Evolutionary conservation across 2,888 invertebrate genomes (phyloP).

Genomic region (Hirtodrosophila confusa): DNA sequence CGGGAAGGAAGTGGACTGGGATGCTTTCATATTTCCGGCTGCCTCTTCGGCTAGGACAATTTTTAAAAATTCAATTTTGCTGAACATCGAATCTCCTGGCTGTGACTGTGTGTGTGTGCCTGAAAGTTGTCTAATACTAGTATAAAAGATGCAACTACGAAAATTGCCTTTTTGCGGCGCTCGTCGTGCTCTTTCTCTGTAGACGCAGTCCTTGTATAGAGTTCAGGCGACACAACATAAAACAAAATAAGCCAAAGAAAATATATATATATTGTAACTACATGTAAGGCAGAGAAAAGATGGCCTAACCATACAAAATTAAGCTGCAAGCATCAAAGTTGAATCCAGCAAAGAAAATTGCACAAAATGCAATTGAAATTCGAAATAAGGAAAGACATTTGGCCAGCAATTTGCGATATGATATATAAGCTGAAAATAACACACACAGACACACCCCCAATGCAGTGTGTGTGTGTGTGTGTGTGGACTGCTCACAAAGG

Average conservation of each 20-base stretch:
- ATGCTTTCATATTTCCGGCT: constrained; percentile 71
- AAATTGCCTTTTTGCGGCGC: constrained; percentile 66
- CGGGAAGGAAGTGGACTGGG: constrained; percentile 4
- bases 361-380: constrained; percentile 58
- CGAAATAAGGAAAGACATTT: constrained; percentile 20
- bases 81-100: constrained; percentile 64
- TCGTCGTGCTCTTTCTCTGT: constrained; percentile 14
- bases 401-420: constrained; percentile 22
- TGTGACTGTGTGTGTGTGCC: constrained; percentile 18
- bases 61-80: constrained; percentile 79
- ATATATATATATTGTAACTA: constrained; percentile 16
- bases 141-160: constrained; percentile 64
- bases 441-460: constrained; percentile 11
- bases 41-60: constrained; percentile 68
- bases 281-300: constrained; percentile 8
- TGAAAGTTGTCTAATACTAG: constrained; percentile 53
- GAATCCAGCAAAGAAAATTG: constrained; percentile 45
- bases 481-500: too few species aligned
- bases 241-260: constrained; percentile 39
- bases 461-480: too few species aligned
- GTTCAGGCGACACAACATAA: constrained; percentile 35
- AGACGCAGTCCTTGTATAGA: constrained; percentile 6
- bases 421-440: constrained; percentile 20
- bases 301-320: constrained; percentile 23
- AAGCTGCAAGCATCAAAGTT: constrained; percentile 35